phyloP scores from a whole-genome alignment of 2,797 vertebrate species.

The Mareca strepera region DNA sequence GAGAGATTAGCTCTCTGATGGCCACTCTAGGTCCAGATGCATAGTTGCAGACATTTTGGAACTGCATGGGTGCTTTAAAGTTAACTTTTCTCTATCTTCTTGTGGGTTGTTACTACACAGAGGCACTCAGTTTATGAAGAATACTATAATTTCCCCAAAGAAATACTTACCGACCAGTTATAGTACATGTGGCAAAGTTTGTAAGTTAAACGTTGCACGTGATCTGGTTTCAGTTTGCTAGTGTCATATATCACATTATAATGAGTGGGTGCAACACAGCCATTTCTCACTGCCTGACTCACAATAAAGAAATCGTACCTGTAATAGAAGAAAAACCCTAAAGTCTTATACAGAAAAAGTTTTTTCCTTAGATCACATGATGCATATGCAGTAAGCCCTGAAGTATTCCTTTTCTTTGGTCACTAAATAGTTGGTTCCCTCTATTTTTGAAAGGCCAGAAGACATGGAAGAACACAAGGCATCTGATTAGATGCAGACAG shows the following conservation, averaged over 20 bases:
- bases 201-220: slow-evolving; percentile 95
- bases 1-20: background rate
- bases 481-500: background rate
- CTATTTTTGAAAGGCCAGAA: background rate
- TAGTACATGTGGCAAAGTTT: slow-evolving; percentile 97
- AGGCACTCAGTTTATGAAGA: background rate
- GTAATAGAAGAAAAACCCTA: background rate
- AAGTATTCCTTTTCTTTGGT: background rate
- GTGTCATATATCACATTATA: slow-evolving; percentile 95
- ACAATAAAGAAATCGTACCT: slow-evolving; percentile 97
- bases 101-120: background rate
- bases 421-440: background rate
- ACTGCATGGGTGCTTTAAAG: too few relatives aligned
- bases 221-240: slow-evolving; percentile 92
- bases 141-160: background rate
- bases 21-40: background rate
- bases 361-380: background rate
- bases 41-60: background rate
- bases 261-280: slow-evolving; percentile 91
- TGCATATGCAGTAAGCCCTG: background rate
- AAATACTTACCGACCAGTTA: slow-evolving; percentile 91
- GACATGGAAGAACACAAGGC: background rate
- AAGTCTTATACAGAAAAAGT: background rate
- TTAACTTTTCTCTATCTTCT: background rate
- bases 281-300: slow-evolving; percentile 87